Percentiles rank a stretch among this genome's conserved stretches.
These are phyloP conservation scores for Micromys minutus DNA, from an alignment of 2,113 vertebrate genomes.

Conservation along the genomic window DNA sequence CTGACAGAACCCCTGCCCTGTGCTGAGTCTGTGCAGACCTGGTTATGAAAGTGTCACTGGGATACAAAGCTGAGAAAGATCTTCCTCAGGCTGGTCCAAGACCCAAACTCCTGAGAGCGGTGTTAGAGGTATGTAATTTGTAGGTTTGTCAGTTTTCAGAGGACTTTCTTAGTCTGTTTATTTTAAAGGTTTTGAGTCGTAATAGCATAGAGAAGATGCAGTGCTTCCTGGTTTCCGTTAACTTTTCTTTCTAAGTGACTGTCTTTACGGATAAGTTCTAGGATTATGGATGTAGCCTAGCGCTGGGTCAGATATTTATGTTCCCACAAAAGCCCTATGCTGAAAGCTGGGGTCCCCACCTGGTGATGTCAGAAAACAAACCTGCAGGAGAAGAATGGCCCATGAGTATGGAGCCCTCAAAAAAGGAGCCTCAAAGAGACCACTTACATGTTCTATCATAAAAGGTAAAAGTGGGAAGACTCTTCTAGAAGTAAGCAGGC, in stretches of 20 bases:
- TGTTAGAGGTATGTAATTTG: background rate
- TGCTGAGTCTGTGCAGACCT: constrained; percentile 7
- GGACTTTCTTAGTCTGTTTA: constrained; percentile 3
- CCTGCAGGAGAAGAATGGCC: background rate
- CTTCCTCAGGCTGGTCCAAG: background rate
- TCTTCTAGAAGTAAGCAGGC: background rate
- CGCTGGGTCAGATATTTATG: background rate
- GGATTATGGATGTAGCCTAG: background rate
- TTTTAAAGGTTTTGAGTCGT: constrained; percentile 38
- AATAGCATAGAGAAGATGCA: background rate
- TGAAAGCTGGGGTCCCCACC: background rate
- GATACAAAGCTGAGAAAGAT: constrained; percentile 7
- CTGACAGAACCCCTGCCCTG: background rate
- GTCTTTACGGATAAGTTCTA: background rate
- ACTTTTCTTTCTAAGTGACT: constrained; percentile 13
- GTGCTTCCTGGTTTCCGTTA: constrained; percentile 25
- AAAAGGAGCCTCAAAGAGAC: background rate
- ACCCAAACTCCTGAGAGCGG: background rate
- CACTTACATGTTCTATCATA: background rate
- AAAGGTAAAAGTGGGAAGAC: background rate
- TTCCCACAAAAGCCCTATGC: background rate
- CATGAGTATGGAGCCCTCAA: background rate
- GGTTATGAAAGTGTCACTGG: background rate
- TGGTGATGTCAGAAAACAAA: background rate
- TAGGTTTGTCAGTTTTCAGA: background rate